Evolutionary conservation across 2,888 invertebrate genomes (phyloP).

Genomic region (Agrotis puta): DNA sequence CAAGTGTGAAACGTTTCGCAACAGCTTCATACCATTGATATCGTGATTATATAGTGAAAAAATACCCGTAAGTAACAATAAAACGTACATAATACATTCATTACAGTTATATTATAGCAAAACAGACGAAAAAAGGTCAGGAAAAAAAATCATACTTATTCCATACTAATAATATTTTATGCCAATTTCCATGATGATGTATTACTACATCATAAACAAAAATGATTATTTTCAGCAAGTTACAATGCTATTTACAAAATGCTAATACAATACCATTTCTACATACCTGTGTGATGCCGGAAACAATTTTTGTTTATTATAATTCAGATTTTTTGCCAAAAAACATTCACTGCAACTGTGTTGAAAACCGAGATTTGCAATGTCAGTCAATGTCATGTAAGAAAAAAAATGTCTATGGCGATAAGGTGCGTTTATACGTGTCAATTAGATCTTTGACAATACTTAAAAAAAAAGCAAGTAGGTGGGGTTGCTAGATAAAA

Average conservation of each 20-base stretch:
- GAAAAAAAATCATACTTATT: constrained; percentile 5
- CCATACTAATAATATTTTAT: constrained; percentile 10
- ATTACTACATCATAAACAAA: constrained; percentile 3
- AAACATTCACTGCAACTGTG: constrained; percentile 6
- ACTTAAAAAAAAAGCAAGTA: constrained; percentile 1
- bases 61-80: not conserved
- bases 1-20: not conserved
- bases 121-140: not conserved
- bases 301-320: constrained; percentile 4
- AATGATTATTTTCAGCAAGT: constrained; percentile 6
- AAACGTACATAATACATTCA: not conserved
- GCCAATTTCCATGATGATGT: constrained; percentile 10
- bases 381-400: constrained; percentile 4
- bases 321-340: constrained; percentile 8
- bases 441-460: constrained; percentile 10
- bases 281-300: constrained; percentile 1
- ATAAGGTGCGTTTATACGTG: constrained; percentile 9
- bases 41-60: not conserved
- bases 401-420: constrained; percentile 10
- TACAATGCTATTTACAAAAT: constrained; percentile 9
- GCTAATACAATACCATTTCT: not conserved
- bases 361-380: constrained; percentile 4
- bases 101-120: not conserved
- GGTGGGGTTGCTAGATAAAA: constrained; percentile 8
- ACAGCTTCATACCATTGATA: no score